Conservation (phyloP, 2,113 vertebrate genomes). For the Spea multiplicata region DNA sequence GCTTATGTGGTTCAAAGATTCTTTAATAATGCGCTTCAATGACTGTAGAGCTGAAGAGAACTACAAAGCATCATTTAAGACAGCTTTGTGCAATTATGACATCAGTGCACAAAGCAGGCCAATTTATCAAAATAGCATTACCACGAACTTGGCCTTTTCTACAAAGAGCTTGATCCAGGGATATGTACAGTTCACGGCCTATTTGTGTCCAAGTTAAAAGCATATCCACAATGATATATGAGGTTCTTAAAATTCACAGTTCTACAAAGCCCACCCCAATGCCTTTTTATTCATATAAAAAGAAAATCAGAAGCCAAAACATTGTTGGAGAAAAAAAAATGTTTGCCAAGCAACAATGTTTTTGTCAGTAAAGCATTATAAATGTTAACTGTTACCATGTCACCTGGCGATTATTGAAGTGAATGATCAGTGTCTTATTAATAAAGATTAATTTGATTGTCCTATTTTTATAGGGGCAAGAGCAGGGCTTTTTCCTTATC, state of each 20-base stretch:
- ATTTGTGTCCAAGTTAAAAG: background rate
- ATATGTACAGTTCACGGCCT: background rate
- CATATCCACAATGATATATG: background rate
- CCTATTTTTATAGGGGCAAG: no score
- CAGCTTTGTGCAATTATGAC: slow-evolving; percentile 1
- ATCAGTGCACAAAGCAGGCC: background rate
- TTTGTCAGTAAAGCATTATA: no score
- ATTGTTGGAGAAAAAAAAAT: no score
- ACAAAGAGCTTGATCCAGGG: background rate
- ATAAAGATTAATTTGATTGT: no score
- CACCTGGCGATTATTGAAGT: no score
- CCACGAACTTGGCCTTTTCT: background rate
- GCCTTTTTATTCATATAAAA: background rate
- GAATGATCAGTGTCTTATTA: no score
- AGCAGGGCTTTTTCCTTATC: no score
- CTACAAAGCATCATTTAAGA: background rate
- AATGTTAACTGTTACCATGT: no score
- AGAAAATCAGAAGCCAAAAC: no score
- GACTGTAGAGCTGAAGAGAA: background rate
- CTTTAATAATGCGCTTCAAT: background rate
- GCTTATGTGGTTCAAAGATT: background rate
- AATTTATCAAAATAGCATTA: slow-evolving; percentile 3
- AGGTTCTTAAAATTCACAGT: background rate
- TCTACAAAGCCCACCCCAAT: background rate
- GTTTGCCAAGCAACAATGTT: no score